phyloP scores from a whole-genome alignment of 2,113 vertebrate species.

The Ascaphus truei region DNA sequence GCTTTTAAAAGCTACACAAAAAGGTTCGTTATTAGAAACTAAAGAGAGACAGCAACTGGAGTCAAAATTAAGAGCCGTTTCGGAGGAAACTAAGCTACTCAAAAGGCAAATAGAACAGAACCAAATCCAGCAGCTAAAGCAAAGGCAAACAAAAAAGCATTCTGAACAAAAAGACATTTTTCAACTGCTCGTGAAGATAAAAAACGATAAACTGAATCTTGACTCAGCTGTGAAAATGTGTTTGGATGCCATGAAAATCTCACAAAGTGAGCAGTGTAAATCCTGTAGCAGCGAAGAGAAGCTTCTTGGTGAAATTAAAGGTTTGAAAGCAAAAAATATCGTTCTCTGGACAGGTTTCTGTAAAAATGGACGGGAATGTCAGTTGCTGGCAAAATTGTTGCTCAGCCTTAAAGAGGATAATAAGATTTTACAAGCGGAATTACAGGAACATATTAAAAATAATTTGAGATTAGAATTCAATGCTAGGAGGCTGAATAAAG shows the following conservation, averaged over 20 bases:
- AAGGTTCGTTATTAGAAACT: constrained; percentile 19
- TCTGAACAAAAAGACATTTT: constrained; percentile 42
- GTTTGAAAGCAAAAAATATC: constrained; percentile 43
- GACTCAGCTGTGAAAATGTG: constrained; percentile 43
- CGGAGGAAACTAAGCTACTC: constrained; percentile 39
- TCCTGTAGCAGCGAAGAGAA: constrained; percentile 39
- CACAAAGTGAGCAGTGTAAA: constrained; percentile 43
- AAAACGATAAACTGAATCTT: constrained; percentile 47
- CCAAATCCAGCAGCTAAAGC: constrained; percentile 44
- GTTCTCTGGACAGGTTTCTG: constrained; percentile 46
- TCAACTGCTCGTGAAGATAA: constrained; percentile 38
- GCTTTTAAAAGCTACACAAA: constrained; percentile 42
- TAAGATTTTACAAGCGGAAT: constrained; percentile 50
- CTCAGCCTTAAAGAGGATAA: constrained; percentile 51
- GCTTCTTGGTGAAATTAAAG: constrained; percentile 44
- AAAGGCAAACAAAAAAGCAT: constrained; percentile 33
- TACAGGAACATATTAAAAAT: constrained; percentile 45
- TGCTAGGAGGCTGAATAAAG: constrained; percentile 43
- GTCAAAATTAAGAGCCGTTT: constrained; percentile 33
- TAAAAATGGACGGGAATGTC: constrained; percentile 44
- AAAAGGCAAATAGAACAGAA: constrained; percentile 40
- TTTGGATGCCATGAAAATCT: constrained; percentile 31
- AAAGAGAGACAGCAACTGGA: constrained; percentile 47
- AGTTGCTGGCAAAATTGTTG: constrained; percentile 43
- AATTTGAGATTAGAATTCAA: constrained; percentile 40